These are phyloP conservation scores for Oxytorus armatus DNA, from an alignment of 2,888 invertebrate species.

Conservation along the genomic window DNA sequence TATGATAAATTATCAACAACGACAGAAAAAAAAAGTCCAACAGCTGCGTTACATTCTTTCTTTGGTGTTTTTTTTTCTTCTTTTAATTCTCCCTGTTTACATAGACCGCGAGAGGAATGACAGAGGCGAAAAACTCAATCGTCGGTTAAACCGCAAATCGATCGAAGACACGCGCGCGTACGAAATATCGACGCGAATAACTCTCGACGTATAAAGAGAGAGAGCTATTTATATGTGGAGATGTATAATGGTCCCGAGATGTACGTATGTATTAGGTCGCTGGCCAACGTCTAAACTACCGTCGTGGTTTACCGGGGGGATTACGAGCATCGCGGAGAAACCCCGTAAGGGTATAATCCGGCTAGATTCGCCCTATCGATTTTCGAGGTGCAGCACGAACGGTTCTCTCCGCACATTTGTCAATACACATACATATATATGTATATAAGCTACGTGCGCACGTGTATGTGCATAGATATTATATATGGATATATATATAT, in stretches of 20 bases:
- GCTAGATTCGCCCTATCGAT: slow-evolving; percentile 84
- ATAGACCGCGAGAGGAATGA: slow-evolving; percentile 22
- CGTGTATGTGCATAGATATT: no score
- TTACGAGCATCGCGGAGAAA: slow-evolving; percentile 82
- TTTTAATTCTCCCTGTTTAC: slow-evolving; percentile 22
- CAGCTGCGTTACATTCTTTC: slow-evolving; percentile 50
- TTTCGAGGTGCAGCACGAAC: slow-evolving; percentile 80
- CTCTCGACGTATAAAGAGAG: slow-evolving; percentile 10
- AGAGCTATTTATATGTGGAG: background rate
- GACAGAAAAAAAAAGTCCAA: slow-evolving; percentile 31
- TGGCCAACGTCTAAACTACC: slow-evolving; percentile 63
- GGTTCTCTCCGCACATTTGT: slow-evolving; percentile 69
- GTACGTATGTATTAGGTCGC: slow-evolving; percentile 27
- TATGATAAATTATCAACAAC: slow-evolving; percentile 57
- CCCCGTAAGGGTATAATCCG: slow-evolving; percentile 83
- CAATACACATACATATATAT: slow-evolving; percentile 45
- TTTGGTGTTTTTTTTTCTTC: slow-evolving; percentile 13
- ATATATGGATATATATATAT: slow-evolving; percentile 47
- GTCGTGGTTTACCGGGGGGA: slow-evolving; percentile 74
- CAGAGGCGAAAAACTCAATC: slow-evolving; percentile 60
- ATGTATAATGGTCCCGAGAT: background rate
- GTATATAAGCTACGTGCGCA: slow-evolving; percentile 55
- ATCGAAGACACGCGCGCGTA: slow-evolving; percentile 51
- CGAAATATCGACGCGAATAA: slow-evolving; percentile 61
- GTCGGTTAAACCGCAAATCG: slow-evolving; percentile 65